A percentile compares a stretch with the other conserved stretches of the same genome.
phyloP scores from a whole-genome alignment of 1,140 invertebrate genomes.

The Cheumatopsyche charites region DNA sequence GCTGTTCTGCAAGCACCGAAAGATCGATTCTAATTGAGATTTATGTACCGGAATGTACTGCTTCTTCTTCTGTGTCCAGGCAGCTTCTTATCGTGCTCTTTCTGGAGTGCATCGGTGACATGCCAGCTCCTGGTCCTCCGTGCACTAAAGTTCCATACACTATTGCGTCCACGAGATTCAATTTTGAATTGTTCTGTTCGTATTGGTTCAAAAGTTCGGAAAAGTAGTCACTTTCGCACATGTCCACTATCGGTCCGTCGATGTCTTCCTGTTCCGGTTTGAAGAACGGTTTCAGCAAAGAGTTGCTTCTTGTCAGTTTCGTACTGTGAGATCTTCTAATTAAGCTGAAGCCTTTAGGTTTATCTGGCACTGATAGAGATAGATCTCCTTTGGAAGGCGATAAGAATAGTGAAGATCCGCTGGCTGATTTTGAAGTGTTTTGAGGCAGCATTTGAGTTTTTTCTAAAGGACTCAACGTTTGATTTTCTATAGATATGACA shows the following conservation, averaged over 20 bases:
- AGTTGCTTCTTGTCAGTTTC: constrained; percentile 71
- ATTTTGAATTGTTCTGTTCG: constrained; percentile 55
- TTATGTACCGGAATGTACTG: constrained; percentile 66
- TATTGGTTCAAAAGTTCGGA: constrained; percentile 51
- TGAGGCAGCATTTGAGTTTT: constrained; percentile 55
- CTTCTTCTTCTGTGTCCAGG: constrained; percentile 64
- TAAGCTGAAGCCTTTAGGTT: constrained; percentile 62
- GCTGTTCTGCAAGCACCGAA: too few relatives aligned
- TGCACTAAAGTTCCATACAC: constrained; percentile 43
- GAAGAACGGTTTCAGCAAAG: constrained; percentile 54
- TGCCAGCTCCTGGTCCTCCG: constrained; percentile 35
- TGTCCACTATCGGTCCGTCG: constrained; percentile 53
- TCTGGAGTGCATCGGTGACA: constrained; percentile 55
- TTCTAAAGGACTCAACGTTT: constrained; percentile 49
- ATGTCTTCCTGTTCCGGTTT: constrained; percentile 51
- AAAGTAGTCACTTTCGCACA: constrained; percentile 55
- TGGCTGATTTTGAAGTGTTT: constrained; percentile 56
- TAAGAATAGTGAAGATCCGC: constrained; percentile 58
- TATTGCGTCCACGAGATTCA: constrained; percentile 51
- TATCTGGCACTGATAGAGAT: constrained; percentile 56
- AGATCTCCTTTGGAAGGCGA: constrained; percentile 51
- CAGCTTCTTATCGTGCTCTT: constrained; percentile 62
- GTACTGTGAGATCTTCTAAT: constrained; percentile 74
- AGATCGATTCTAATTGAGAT: too few relatives aligned
- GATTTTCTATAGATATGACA: constrained; percentile 43